Base-by-base conservation (phyloP, 2,113 vertebrate genomes). In the Gila orcuttii region DNA sequence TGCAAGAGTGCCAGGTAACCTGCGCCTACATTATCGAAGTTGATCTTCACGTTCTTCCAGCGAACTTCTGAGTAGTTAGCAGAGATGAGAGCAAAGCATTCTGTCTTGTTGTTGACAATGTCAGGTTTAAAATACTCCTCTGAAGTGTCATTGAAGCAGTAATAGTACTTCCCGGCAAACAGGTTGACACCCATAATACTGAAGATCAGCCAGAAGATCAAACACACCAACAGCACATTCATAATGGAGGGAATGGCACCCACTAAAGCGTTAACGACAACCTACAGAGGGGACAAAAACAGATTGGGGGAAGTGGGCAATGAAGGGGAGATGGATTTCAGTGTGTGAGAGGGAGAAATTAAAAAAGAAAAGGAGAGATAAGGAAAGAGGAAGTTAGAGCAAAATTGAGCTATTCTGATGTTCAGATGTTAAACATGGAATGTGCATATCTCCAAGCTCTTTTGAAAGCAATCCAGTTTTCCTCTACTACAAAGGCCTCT, bases 141-240 rank as follows among this genome's bases (percentile, higher is more conserved):
- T 0, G 92, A 21, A 0, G 97, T 96, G 68, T 97, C 95, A 21
- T 99, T 99, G 92, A 91, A 98, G 93, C 98, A 99, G 93, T 95
- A 99, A 94, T 99, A 97, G 92, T 99, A 99, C 92, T 99, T 99
- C 64, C 98, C 98, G 47, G 98, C 98, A 92, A 99, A 99, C 90
- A 99, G 92, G 95, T 99, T 99, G 91, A 99, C 98, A 55, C 98
- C 98, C 98, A 99, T 99, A 93, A 99, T 99, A 93, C 98, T 99
- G 95, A 99, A 99, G 97, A 99, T 99, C 93, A 99, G 97, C 98
- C 98, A 99, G 96, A 99, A 99, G 95, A 99, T 99, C 94, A 99
- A 96, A 95, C 98, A 99, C 94, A 99, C 98, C 95, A 99, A 96
- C 94, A 99, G 95, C 91, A 99, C 98, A 91, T 99, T 99, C 98